Evolutionary conservation across 2,797 vertebrate genomes (phyloP), one percentile per base, ranked within the genome.

Genomic region (Danio tinwini): DNA sequence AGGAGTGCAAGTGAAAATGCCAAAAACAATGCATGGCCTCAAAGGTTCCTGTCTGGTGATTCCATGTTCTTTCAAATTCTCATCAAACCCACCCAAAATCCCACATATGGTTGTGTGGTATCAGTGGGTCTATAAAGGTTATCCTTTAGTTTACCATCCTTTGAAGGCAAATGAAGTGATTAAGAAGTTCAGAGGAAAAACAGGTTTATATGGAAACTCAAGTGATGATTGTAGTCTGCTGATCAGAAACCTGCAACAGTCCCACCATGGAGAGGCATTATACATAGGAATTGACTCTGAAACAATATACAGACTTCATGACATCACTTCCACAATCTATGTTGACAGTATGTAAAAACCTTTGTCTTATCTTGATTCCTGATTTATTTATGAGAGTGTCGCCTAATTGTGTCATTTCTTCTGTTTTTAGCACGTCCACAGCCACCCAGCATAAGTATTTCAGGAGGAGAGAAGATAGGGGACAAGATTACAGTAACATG

Each of bases 231-330:
- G 89, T 70, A 91, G 89, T 80, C 85, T 92, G 40, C 83, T 89
- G 65, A 91, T 92, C 0, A 71, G 75, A 0, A 68, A 10, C 0
- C 62, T 92, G 19, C 68, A 87, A 3, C 70, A 58, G 79, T 75
- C 62, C 0, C 71, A 90, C 52, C 80, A 87, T 71, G 40, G 53
- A 21, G 70, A 85, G 10, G 85, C 75, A 83, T 50, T 92, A 45
- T 92, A 88, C 59, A 87, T 89, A 1, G 91, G 90, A 90, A 42
- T 92, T 37, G 89, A 92, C 73, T 56, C 71, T 21, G 85, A 87
- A 37, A n/a, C 21, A 84, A 2, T 4, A 0, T 5, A 0, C 0
- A 0, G 90, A 7, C 91, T 91, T 78, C 90, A 10, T 77, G 84
- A 92, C 4, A 87, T 37, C 50, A 85, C 84, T 16, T 88, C 90